These are phyloP conservation scores for Onychomys torridus DNA, from an alignment of 2,797 vertebrate species.

Conservation along the genomic window DNA sequence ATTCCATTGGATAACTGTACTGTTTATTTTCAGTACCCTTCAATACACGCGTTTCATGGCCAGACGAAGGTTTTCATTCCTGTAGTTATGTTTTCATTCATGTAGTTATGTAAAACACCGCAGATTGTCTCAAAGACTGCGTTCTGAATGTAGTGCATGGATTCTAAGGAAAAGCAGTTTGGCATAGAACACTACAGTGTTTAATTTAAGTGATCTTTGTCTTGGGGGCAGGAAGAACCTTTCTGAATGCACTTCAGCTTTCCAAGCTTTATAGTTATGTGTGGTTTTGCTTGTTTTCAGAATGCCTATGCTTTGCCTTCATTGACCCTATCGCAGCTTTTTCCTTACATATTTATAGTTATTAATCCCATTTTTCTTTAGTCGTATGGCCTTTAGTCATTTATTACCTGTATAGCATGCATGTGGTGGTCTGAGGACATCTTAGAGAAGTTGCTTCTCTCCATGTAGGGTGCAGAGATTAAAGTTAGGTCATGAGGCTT, in stretches of 20 bases:
- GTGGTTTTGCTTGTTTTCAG: background rate
- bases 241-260: background rate
- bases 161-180: background rate
- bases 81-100: slow-evolving; percentile 49
- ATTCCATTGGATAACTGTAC: slow-evolving; percentile 50
- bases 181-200: background rate
- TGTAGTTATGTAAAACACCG: slow-evolving; percentile 12
- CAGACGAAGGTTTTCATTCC: background rate
- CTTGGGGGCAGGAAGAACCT: background rate
- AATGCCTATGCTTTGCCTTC: background rate
- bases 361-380: background rate
- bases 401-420: background rate
- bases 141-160: slow-evolving; percentile 32
- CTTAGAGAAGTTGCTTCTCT: background rate
- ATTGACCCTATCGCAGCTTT: background rate
- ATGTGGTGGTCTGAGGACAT: background rate
- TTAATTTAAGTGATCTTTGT: background rate
- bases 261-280: background rate
- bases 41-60: too few relatives aligned
- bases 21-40: slow-evolving; percentile 58
- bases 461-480: background rate
- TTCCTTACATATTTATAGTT: background rate
- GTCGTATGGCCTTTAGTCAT: background rate
- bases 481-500: background rate
- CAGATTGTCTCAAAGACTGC: slow-evolving; percentile 44